A percentile compares a stretch with the other conserved stretches of the same genome.
These are phyloP conservation scores for Danio kyathit DNA, from an alignment of 2,797 vertebrate genomes.

Conservation along the genomic window DNA sequence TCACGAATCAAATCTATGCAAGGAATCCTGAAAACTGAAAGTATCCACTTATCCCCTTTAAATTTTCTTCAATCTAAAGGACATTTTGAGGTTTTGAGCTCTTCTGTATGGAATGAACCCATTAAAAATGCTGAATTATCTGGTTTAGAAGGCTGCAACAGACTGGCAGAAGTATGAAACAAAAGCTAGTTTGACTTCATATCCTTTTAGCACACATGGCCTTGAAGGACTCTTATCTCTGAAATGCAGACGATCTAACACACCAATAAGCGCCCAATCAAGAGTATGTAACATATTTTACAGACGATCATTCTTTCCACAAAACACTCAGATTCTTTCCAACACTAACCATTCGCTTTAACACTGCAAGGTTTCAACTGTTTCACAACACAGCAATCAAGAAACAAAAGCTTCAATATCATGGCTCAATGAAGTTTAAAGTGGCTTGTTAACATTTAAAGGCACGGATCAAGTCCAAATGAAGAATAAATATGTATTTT, in stretches of 20 bases:
- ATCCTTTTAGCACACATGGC: background rate
- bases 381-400: constrained; percentile 3
- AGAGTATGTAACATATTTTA: background rate
- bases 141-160: background rate
- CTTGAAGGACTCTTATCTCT: background rate
- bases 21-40: no score
- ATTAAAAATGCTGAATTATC: no score
- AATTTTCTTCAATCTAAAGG: no score
- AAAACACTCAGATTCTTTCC: background rate
- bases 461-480: no score
- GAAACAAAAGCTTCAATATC: background rate
- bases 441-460: no score
- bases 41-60: no score
- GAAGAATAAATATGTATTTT: no score
- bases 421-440: no score
- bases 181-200: background rate
- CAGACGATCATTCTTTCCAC: background rate
- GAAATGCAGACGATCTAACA: background rate
- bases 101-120: no score
- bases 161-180: background rate
- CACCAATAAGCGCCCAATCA: background rate
- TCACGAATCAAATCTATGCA: no score
- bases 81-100: no score
- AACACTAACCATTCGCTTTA: constrained; percentile 10
- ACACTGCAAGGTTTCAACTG: background rate